Base-by-base conservation (phyloP, 2,888 invertebrate genomes). In the Clusia tigrina region DNA sequence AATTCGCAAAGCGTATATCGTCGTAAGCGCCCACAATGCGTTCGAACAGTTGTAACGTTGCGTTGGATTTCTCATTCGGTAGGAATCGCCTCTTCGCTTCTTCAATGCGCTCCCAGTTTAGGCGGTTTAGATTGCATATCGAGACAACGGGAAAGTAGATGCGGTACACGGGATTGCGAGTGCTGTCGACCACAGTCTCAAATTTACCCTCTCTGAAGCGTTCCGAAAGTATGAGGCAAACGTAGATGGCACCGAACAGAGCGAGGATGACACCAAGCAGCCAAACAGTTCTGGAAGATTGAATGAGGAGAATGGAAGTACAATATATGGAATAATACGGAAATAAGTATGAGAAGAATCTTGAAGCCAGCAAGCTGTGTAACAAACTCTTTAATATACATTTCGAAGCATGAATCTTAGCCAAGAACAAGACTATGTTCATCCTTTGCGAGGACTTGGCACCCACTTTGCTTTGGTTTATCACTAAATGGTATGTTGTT, bases 131-230 rank as follows among this genome's bases (percentile, higher is more conserved):
- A 69, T 83, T 82, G 63, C 84, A 84, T 38, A 84, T 77, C 17
- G 81, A 78, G 2, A 84, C 67, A 12, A 80, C 80, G 15, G 84
- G 84, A 69, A 78, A 84, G 2, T 74, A 58, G 10, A 83, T 81
- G 18, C 78, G 71, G 67, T 78, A 80, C 0, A 84, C 76, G 1
- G 82, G 81, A 63, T 61, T 72, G 0, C 79, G 78, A 1, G 83
- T 83, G 37, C 75, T 80, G 26, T 83, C 81, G 18, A 84, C 81
- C 2, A 84, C 79, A 0, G 84, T 84, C 58, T 82, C 76, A 12
- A 82, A 71, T 20, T 70, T 73, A n/a, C 78, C 79, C 2, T 74
- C 80, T 22, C 68, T 77, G 55, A 78, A 83, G 12, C 80, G 79
- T 2, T 74, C 66, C 2, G 83, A 83, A 1, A 83, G 67, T 55